Conservation (phyloP, 2,888 invertebrate genomes). For the Nipponacmea schrenckii region DNA sequence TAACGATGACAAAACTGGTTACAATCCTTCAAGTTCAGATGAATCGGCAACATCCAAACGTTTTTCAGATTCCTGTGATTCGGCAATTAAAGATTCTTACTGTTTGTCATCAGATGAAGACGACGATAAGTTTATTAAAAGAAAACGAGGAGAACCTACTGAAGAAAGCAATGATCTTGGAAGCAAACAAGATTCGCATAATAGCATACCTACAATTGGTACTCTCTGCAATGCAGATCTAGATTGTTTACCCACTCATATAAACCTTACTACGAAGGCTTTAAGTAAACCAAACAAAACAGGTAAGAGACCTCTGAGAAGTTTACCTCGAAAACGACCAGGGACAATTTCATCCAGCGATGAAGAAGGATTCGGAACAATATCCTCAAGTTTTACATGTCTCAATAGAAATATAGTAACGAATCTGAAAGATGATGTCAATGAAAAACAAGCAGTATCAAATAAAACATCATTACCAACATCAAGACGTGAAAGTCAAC, state of each 20-base stretch:
- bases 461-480: not conserved
- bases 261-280: not conserved
- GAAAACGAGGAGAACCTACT: not conserved
- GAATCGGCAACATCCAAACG: constrained; percentile 23
- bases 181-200: constrained; percentile 19
- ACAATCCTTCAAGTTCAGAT: constrained; percentile 28
- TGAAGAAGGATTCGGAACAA: not conserved
- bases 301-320: not conserved
- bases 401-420: not conserved
- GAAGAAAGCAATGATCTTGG: constrained; percentile 3
- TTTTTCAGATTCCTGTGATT: constrained; percentile 31
- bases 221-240: not conserved
- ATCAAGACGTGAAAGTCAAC: not conserved
- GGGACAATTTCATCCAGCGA: not conserved
- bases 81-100: constrained; percentile 32
- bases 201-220: not conserved
- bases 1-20: constrained; percentile 15
- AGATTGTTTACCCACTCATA: not conserved
- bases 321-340: not conserved
- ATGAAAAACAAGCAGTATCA: no score
- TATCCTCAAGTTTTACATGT: constrained; percentile 1
- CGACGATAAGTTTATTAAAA: constrained; percentile 10
- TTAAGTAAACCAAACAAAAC: not conserved
- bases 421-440: no score
- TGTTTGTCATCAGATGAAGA: constrained; percentile 29